These are phyloP conservation scores for Petroica traversi DNA, from an alignment of 2,113 vertebrate genomes.

Conservation along the genomic window DNA sequence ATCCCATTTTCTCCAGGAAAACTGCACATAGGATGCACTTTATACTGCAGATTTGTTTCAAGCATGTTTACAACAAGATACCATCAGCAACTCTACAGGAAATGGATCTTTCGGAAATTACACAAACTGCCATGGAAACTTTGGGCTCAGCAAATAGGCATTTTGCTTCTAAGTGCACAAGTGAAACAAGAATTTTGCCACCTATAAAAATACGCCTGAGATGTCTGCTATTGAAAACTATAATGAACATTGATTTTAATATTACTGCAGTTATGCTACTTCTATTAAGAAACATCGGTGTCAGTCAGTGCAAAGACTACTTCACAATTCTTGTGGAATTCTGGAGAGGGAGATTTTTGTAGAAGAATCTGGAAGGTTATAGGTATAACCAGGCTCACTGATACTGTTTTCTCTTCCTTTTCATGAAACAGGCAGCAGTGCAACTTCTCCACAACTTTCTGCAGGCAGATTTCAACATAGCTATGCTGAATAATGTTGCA, in stretches of 20 bases:
- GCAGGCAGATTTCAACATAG: not conserved
- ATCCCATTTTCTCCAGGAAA: not conserved
- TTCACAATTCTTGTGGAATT: not conserved
- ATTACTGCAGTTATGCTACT: not conserved
- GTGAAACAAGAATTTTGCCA: not conserved
- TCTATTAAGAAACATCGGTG: not conserved
- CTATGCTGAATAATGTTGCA: not conserved
- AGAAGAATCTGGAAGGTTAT: not conserved
- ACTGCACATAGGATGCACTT: rapidly evolving
- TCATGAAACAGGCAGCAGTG: not conserved
- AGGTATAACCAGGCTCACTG: not conserved
- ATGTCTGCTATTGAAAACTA: not conserved
- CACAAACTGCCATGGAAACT: not conserved
- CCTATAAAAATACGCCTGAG: not conserved
- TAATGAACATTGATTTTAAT: not conserved
- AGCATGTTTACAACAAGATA: not conserved
- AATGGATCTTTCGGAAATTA: not conserved
- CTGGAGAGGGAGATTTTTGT: not conserved
- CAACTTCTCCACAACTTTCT: not conserved
- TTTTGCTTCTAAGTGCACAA: not conserved
- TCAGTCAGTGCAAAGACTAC: not conserved
- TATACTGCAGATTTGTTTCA: not conserved
- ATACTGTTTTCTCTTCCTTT: not conserved
- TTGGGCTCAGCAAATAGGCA: not conserved
- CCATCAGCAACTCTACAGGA: not conserved